These are phyloP conservation scores for Julus scandinavius DNA, from an alignment of 2,888 invertebrate genomes.

Conservation along the genomic window DNA sequence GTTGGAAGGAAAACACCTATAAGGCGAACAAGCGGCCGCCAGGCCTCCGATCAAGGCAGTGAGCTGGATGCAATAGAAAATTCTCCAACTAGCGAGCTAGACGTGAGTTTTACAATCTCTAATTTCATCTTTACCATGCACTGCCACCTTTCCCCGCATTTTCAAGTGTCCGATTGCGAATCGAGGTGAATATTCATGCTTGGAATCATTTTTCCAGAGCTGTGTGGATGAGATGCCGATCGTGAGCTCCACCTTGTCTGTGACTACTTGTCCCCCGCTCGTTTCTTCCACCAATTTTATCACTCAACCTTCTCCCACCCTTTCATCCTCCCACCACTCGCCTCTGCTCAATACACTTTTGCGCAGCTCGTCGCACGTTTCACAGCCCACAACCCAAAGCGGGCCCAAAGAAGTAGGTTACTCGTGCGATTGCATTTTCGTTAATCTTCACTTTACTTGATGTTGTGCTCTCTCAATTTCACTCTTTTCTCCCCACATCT, in stretches of 20 bases:
- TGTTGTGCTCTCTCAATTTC: background rate
- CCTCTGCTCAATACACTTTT: constrained; percentile 50
- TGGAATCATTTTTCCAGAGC: background rate
- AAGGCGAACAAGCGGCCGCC: constrained; percentile 55
- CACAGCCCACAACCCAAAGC: constrained; percentile 17
- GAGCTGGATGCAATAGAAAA: constrained; percentile 57
- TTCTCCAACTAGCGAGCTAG: constrained; percentile 53
- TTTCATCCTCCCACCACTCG: constrained; percentile 48
- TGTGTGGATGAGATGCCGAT: background rate
- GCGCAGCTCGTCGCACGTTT: constrained; percentile 52
- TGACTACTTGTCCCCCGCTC: background rate
- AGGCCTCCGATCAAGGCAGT: constrained; percentile 57
- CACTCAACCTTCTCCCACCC: constrained; percentile 50
- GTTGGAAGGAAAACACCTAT: background rate
- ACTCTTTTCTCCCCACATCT: no score
- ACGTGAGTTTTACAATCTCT: constrained; percentile 11
- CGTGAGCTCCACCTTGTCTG: background rate
- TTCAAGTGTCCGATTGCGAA: background rate
- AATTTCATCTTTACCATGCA: background rate
- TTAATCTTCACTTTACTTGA: background rate
- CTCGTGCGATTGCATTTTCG: background rate
- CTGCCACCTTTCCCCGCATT: constrained; percentile 8
- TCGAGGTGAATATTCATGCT: background rate
- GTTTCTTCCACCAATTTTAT: constrained; percentile 7
- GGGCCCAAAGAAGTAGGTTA: constrained; percentile 51